Evolutionary conservation across 64 coral and sea anemone genomes (phyloP).

Genomic region (Platygyra sinensis): DNA sequence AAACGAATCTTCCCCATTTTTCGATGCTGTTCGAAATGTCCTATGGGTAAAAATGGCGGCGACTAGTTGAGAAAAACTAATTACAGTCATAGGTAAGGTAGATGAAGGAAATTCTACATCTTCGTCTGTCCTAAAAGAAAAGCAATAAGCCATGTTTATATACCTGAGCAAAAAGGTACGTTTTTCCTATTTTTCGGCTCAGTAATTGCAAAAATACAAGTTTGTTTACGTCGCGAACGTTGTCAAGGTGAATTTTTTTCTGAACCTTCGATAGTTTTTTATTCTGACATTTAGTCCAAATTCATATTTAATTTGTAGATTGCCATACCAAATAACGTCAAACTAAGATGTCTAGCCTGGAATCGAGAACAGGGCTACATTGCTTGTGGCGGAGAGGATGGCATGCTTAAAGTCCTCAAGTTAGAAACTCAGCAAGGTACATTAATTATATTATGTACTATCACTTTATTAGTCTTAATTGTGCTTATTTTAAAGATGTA

Average conservation of each 20-base stretch:
- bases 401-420: slow-evolving; percentile 95
- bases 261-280: neutral
- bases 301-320: slow-evolving; percentile 68
- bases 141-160: slow-evolving; percentile 80
- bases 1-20: neutral
- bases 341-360: slow-evolving; percentile 92
- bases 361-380: slow-evolving; percentile 95
- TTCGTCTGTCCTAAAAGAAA: neutral
- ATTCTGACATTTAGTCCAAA: neutral
- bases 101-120: neutral
- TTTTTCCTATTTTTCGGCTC: neutral
- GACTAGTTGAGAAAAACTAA: neutral
- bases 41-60: slow-evolving; percentile 14
- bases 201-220: neutral
- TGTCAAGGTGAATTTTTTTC: slow-evolving; percentile 68
- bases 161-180: slow-evolving; percentile 99
- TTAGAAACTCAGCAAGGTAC: slow-evolving; percentile 96
- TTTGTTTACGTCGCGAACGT: slow-evolving; percentile 80
- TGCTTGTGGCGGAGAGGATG: slow-evolving; percentile 96
- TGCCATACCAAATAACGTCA: slow-evolving; percentile 97
- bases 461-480: too few species aligned
- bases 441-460: too few species aligned
- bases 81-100: neutral
- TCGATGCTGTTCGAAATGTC: neutral
- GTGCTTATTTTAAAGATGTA: too few species aligned